Percentiles rank a stretch among this genome's conserved stretches.
Evolutionary conservation across 2,888 invertebrate species (phyloP).

Genomic region (Amblyteles armatorius): DNA sequence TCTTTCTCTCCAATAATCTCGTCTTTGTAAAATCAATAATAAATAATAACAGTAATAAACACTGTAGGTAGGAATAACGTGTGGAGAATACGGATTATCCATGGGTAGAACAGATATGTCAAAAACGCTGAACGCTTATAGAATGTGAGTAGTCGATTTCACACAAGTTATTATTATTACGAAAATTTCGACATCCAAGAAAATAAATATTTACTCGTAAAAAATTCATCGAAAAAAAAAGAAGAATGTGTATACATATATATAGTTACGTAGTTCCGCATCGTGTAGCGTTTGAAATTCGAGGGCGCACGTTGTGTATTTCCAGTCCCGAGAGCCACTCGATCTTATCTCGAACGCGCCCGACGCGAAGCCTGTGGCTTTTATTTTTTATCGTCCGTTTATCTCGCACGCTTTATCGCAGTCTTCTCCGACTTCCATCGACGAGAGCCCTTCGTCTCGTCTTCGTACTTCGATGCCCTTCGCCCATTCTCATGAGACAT

Average conservation of each 20-base stretch:
- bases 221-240: too few relatives aligned
- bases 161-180: constrained; percentile 26
- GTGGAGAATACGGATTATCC: constrained; percentile 74
- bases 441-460: constrained; percentile 32
- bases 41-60: not conserved
- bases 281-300: not conserved
- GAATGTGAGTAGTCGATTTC: constrained; percentile 90
- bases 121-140: constrained; percentile 95
- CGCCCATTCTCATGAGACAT: not conserved
- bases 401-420: constrained; percentile 44
- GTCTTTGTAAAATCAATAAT: not conserved
- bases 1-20: constrained; percentile 5
- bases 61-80: constrained; percentile 72
- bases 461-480: constrained; percentile 19
- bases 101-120: constrained; percentile 88
- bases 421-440: constrained; percentile 5
- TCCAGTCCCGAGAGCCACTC: constrained; percentile 31
- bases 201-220: not conserved
- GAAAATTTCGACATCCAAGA: not conserved
- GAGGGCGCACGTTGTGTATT: constrained; percentile 19
- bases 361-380: not conserved
- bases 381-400: constrained; percentile 31
- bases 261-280: not conserved
- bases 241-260: not conserved
- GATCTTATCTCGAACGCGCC: constrained; percentile 47